Base-by-base conservation (phyloP, 2,888 invertebrate species). In the Dryobota labecula region DNA sequence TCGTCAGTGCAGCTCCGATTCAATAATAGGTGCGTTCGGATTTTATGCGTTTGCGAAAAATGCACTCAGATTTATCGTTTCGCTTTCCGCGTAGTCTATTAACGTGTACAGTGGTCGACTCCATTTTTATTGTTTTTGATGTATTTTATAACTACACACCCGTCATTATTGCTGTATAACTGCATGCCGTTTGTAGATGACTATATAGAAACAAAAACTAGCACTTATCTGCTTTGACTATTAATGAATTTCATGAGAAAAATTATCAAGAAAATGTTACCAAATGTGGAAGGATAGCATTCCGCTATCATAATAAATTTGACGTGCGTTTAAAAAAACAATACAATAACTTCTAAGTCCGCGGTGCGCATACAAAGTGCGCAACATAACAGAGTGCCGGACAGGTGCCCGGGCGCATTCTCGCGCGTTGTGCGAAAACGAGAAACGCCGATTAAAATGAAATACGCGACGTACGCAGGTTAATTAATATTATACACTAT, bases 1-100 rank as follows among this genome's bases (percentile, higher is more conserved):
- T 86, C 74, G 81, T 87, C 82, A 73, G 87, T 87, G 86, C 82
- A 83, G 85, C 84, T 86, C 82, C 81, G 88, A 90, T 93, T 93
- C 92, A 93, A 95, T 94, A 93, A 94, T 93, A 93, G 90, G 90
- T 92, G 93, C 94, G 93, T 94, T 92, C 84, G 88, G 91, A 94
- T 94, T 94, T 94, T 94, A 94, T 95, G 94, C 94, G 95, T 95
- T 94, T 92, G 93, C 89, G 94, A 94, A 95, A 95, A 95, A 95
- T 94, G 93, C 92, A 90, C 88, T 88, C 89, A 87, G 93, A 94
- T 94, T 94, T 94, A 94, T 95, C 88, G 92, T 90, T 90, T 90
- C 88, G 90, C 90, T 92, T 94, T 93, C 92, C 92, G 91, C 91
- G 92, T 92, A 91, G 90, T 92, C 92, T 92, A 93, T 92, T 93